phyloP scores from a whole-genome alignment of 30 jellyfish, hydroid and myxozoan species.

The Cassiopea xamachana region DNA sequence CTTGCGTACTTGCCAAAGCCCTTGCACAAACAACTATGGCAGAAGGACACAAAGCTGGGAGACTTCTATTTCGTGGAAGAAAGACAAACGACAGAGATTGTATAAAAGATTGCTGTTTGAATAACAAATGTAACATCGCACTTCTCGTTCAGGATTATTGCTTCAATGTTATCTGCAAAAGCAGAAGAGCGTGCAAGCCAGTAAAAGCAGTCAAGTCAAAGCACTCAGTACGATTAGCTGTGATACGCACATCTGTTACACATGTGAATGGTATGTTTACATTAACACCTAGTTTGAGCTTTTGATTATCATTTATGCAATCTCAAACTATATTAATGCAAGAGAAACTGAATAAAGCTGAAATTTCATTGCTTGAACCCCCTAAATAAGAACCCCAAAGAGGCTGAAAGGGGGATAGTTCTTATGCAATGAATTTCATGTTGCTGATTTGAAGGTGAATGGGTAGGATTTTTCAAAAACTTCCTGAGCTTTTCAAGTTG shows the following conservation, averaged over 20 bases:
- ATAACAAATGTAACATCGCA: constrained; percentile 77
- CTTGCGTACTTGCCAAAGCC: constrained; percentile 17
- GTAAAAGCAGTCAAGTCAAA: constrained; percentile 33
- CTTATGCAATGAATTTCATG: too few relatives aligned
- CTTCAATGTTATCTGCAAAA: constrained; percentile 72
- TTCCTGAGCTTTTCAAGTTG: too few relatives aligned
- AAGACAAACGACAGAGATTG: constrained; percentile 64
- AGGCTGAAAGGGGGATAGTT: too few relatives aligned
- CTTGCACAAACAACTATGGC: constrained; percentile 4
- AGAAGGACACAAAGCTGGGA: constrained; percentile 62
- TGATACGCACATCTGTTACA: constrained; percentile 40
- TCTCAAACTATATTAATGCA: too few relatives aligned
- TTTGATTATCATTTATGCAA: too few relatives aligned
- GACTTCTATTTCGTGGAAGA: constrained; percentile 45
- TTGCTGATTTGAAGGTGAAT: too few relatives aligned
- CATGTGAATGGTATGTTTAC: constrained; percentile 1
- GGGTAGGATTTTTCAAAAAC: too few relatives aligned
- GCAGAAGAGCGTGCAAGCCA: constrained; percentile 77
- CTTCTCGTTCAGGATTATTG: constrained; percentile 72
- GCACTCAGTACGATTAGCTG: constrained; percentile 77
- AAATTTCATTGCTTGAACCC: too few relatives aligned
- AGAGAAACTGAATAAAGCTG: too few relatives aligned
- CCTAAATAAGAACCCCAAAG: too few relatives aligned
- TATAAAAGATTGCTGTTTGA: constrained; percentile 70
- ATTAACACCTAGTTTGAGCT: too few relatives aligned